A percentile compares a stretch with the other conserved stretches of the same genome.
Conservation (phyloP, 1,140 invertebrate genomes). For the Battus philenor region DNA sequence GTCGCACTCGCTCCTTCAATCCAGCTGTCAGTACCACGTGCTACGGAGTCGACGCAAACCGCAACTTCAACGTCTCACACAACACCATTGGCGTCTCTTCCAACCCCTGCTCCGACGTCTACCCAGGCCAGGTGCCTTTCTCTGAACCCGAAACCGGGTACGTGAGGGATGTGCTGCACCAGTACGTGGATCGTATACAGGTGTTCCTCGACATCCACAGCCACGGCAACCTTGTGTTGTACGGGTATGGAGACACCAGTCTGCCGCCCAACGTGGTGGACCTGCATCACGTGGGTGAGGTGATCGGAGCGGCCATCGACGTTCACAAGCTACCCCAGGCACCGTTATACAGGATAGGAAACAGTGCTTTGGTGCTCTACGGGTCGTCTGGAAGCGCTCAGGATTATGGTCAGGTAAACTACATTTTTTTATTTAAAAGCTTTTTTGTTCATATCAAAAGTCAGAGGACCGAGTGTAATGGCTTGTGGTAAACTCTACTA, state of each 20-base stretch:
- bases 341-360: conserved; percentile 76
- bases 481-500: too few species aligned
- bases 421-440: too few species aligned
- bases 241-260: conserved; percentile 77
- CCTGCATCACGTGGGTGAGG: conserved; percentile 39
- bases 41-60: conserved; percentile 78
- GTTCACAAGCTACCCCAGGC: conserved; percentile 39
- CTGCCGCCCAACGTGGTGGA: conserved; percentile 71
- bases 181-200: conserved; percentile 40
- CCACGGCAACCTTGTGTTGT: conserved; percentile 66
- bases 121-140: conserved; percentile 80
- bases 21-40: conserved; percentile 43
- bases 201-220: conserved; percentile 51
- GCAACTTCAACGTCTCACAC: conserved; percentile 80
- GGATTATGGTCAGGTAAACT: conserved; percentile 75
- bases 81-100: conserved; percentile 79
- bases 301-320: conserved; percentile 57
- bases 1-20: conserved; percentile 58
- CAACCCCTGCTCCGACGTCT: conserved; percentile 81
- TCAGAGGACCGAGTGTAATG: too few species aligned
- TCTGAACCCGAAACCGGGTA: conserved; percentile 82
- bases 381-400: conserved; percentile 74
- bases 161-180: conserved; percentile 59
- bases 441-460: background rate
- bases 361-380: conserved; percentile 76